Percentiles rank a stretch among this genome's conserved stretches.
Evolutionary conservation across 2,888 invertebrate species (phyloP).

Genomic region (Mythimna loreyi): DNA sequence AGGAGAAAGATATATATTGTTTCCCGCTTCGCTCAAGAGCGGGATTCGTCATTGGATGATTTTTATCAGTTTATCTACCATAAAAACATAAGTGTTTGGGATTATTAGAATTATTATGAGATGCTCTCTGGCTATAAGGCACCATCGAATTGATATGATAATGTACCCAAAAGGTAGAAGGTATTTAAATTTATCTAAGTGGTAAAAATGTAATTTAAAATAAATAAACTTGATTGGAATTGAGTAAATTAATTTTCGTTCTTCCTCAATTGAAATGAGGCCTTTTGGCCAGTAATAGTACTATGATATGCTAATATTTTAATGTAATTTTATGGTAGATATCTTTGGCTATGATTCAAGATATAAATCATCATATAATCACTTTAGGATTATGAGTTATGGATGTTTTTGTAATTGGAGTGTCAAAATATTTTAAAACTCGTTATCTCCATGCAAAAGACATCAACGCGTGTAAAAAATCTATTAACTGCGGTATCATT

Average conservation of each 20-base stretch:
- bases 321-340: not conserved
- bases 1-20: no score
- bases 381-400: not conserved
- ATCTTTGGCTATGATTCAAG: not conserved
- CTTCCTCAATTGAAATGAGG: not conserved
- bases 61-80: no score
- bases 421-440: not conserved
- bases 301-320: not conserved
- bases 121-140: no score
- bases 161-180: no score
- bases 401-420: not conserved
- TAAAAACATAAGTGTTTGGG: no score
- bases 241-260: not conserved
- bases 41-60: no score
- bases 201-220: no score
- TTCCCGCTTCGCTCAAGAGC: no score
- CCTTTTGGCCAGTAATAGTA: not conserved
- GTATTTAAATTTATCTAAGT: slow-evolving; percentile 2
- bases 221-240: not conserved
- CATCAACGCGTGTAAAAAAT: slow-evolving; percentile 42
- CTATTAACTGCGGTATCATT: no score
- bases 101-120: no score
- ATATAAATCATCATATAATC: not conserved
- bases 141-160: no score
- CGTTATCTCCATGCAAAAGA: slow-evolving; percentile 40